Evolutionary conservation across 2,888 invertebrate species (phyloP).

Genomic region (Vanessa cardui): DNA sequence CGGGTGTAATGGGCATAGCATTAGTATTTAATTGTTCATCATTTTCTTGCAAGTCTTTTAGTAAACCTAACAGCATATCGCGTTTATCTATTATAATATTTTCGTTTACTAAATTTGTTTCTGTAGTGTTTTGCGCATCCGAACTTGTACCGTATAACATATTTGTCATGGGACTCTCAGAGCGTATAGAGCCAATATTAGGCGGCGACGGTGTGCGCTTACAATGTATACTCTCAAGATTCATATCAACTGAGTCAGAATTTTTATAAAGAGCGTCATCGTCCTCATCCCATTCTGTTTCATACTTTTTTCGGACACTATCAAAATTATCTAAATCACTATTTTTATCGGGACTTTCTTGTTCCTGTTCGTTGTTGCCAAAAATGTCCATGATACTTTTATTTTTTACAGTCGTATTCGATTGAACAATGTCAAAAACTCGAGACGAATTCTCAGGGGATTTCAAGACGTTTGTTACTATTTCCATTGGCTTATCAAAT

Average conservation of each 20-base stretch:
- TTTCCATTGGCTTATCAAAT: slow-evolving; percentile 52
- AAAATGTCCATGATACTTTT: slow-evolving; percentile 76
- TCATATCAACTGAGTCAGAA: slow-evolving; percentile 48
- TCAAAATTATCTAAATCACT: slow-evolving; percentile 58
- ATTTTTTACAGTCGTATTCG: slow-evolving; percentile 59
- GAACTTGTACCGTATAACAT: slow-evolving; percentile 52
- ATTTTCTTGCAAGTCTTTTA: slow-evolving; percentile 58
- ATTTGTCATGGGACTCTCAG: slow-evolving; percentile 55
- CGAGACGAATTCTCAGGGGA: slow-evolving; percentile 45
- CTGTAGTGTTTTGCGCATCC: slow-evolving; percentile 37
- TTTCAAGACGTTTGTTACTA: slow-evolving; percentile 39
- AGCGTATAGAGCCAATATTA: slow-evolving; percentile 42
- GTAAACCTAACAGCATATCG: slow-evolving; percentile 58
- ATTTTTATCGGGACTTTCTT: slow-evolving; percentile 53
- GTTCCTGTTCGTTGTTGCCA: slow-evolving; percentile 48
- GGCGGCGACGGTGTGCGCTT: slow-evolving; percentile 44
- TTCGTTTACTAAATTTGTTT: slow-evolving; percentile 45
- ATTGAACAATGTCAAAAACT: slow-evolving; percentile 69
- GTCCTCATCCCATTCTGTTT: slow-evolving; percentile 73
- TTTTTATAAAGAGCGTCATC: slow-evolving; percentile 76
- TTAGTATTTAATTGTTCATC: slow-evolving; percentile 45
- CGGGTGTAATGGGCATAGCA: slow-evolving; percentile 42
- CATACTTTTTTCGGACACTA: slow-evolving; percentile 56
- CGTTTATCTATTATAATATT: slow-evolving; percentile 58
- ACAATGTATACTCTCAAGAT: slow-evolving; percentile 22